phyloP scores from a whole-genome alignment of 2,797 vertebrate genomes.

The Myotis daubentonii region DNA sequence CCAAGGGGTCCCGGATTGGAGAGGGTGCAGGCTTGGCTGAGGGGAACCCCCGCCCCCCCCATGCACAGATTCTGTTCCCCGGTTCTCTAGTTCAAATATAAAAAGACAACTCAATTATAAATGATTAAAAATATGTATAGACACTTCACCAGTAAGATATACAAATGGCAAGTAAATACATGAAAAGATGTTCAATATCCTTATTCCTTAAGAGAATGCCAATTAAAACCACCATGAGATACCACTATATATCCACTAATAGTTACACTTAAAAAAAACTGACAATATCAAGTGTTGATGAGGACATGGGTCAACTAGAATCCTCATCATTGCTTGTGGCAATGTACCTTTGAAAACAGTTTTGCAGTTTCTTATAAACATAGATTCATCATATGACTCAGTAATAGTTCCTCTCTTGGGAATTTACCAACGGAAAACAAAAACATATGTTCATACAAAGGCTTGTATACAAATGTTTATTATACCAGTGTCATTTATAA shows the following conservation, averaged over 20 bases:
- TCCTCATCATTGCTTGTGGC: not conserved
- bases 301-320: not conserved
- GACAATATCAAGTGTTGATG: not conserved
- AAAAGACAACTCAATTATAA: not conserved
- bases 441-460: not conserved
- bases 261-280: not conserved
- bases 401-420: not conserved
- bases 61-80: too few species aligned
- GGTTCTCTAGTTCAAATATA: not conserved
- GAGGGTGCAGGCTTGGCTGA: too few species aligned
- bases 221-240: constrained; percentile 17
- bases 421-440: constrained; percentile 3
- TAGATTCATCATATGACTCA: not conserved
- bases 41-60: too few species aligned
- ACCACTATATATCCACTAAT: not conserved
- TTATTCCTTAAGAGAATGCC: not conserved
- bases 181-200: not conserved
- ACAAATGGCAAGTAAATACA: constrained; percentile 40
- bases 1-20: too few species aligned
- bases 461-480: not conserved
- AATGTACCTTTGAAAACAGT: not conserved
- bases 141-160: not conserved
- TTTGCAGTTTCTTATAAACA: constrained; percentile 22
- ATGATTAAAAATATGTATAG: not conserved
- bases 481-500: not conserved